phyloP scores from a whole-genome alignment of 53 echinoderm and acorn worm species.

The Glandiceps talaboti region DNA sequence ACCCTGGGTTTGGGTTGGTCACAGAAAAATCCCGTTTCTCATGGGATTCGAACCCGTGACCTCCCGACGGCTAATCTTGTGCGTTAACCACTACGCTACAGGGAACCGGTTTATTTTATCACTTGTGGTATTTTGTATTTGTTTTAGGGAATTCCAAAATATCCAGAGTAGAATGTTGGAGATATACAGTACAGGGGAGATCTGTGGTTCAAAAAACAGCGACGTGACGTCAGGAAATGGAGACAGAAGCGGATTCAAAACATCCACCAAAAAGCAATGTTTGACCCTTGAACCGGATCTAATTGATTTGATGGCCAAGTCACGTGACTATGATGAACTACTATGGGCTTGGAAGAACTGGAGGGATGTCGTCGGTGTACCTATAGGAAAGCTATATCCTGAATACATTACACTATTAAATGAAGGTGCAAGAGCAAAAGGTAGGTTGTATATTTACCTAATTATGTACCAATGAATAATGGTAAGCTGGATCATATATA shows the following conservation, averaged over 20 bases:
- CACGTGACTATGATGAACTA: constrained; percentile 32
- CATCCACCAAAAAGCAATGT: constrained; percentile 31
- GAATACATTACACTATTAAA: constrained; percentile 43
- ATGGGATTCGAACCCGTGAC: too few species aligned
- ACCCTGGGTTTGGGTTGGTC: too few species aligned
- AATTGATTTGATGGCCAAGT: constrained; percentile 27
- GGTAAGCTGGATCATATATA: too few species aligned
- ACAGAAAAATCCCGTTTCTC: too few species aligned
- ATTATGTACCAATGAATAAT: too few species aligned
- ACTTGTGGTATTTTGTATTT: too few species aligned
- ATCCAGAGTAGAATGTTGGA: constrained; percentile 39
- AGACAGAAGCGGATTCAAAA: too few species aligned
- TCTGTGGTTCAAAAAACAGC: constrained; percentile 30
- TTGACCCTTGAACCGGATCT: constrained; percentile 63
- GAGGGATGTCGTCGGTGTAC: constrained; percentile 43
- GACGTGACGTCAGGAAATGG: background rate
- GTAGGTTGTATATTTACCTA: too few species aligned
- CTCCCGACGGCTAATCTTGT: too few species aligned
- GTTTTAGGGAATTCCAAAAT: constrained; percentile 1
- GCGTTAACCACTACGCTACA: too few species aligned
- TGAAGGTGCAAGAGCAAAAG: constrained; percentile 26
- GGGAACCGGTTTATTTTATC: too few species aligned
- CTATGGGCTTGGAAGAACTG: constrained; percentile 68
- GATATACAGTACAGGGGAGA: constrained; percentile 65
- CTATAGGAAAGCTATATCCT: constrained; percentile 39